These are phyloP conservation scores for Leptinotarsa lineolata DNA, from an alignment of 1,140 invertebrate species.

Conservation along the genomic window DNA sequence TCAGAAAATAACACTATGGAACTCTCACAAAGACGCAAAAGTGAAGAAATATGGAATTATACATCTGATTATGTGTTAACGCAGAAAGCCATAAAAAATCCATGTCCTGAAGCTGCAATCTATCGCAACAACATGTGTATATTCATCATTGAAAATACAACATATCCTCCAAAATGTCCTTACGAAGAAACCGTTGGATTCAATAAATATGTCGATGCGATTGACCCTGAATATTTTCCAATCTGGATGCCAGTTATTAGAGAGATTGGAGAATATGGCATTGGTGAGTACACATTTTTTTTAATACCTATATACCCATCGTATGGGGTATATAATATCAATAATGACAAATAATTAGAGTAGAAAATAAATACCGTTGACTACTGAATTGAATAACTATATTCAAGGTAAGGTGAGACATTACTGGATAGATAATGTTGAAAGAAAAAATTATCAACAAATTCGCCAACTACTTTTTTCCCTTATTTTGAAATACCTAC, in stretches of 20 bases:
- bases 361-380: too few species aligned
- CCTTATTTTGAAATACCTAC: too few species aligned
- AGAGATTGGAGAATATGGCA: conserved; percentile 21
- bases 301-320: too few species aligned
- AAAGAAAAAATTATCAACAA: too few species aligned
- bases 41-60: not conserved
- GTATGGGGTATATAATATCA: too few species aligned
- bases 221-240: conserved; percentile 21
- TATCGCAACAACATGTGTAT: conserved; percentile 12
- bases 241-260: conserved; percentile 37
- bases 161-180: conserved; percentile 35
- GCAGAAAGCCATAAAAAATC: conserved; percentile 13
- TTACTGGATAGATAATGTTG: too few species aligned
- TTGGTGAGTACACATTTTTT: conserved; percentile 23
- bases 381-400: too few species aligned
- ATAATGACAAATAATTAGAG: too few species aligned
- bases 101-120: not conserved
- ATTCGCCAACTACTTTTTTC: too few species aligned
- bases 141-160: conserved; percentile 22
- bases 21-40: not conserved
- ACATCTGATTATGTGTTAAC: not conserved
- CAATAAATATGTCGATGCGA: conserved; percentile 18
- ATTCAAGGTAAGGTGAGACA: too few species aligned
- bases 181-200: conserved; percentile 27
- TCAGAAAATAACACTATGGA: conserved; percentile 7